Base-by-base conservation (phyloP, 2,113 vertebrate species). In the Clupea harengus region DNA sequence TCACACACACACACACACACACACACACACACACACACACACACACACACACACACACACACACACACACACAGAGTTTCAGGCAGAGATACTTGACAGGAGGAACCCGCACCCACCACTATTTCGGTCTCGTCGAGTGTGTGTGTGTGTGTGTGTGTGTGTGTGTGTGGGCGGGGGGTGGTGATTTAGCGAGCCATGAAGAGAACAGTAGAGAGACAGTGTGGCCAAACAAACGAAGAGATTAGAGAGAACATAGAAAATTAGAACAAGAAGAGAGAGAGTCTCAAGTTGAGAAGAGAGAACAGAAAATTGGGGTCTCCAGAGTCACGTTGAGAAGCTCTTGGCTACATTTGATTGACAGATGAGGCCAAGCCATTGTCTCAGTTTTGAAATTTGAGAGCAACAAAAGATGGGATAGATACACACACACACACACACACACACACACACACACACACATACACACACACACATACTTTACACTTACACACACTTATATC, bases 1-100 rank as follows among this genome's bases (percentile, higher is more conserved):
- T 72, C 46, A 81, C 85, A 78, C 81, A 81, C 46, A 72, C 85
- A 83, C 72, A 83, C 85, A 86, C 28, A 87, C 28, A 81, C 60
- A 57, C 3, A 32, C 46, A 84, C 72, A 72, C 32, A 46, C 28
- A 45, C 18, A 5, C 81, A 28, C 57, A 39, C 39, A 86, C 28
- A 87, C 28, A 81, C 60, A 75, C 3, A 32, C 46, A 84, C 72
- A 67, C 46, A 54, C 28, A 45, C 25, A 4, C 81, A 28, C 57
- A 81, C 60, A 75, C 3, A 32, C 45, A 84, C 72, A 67, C 46
- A 54, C 28, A 45, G n/a, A n/a, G n/a, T n/a, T n/a, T n/a, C 46
- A 39, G 39, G 57, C 22, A 72, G 64, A 72, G 9, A 28, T 72
- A 28, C 11, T 72, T 72, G 64, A 72, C 64, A 72, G 25, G 64